phyloP scores from a whole-genome alignment of 2,113 vertebrate species.

The Tursiops truncatus region DNA sequence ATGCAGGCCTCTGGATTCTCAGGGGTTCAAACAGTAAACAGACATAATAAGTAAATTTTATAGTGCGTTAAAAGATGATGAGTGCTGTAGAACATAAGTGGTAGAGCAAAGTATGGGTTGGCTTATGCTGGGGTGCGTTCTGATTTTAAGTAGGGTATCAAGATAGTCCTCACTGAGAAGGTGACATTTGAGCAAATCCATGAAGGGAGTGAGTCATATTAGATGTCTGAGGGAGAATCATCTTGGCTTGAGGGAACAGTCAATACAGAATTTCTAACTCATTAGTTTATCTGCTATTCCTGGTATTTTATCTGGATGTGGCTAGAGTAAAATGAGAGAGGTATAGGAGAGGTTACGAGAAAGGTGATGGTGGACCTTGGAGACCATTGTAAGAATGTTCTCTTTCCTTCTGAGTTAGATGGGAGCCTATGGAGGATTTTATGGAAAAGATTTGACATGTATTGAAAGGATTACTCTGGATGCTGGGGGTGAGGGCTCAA shows the following conservation, averaged over 20 bases:
- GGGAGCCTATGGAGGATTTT: not conserved
- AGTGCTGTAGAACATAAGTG: not conserved
- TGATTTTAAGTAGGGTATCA: not conserved
- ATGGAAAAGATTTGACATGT: not conserved
- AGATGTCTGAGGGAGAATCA: not conserved
- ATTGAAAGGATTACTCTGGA: not conserved
- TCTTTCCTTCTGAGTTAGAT: not conserved
- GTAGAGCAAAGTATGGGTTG: not conserved
- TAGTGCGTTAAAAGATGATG: not conserved
- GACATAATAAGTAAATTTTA: not conserved
- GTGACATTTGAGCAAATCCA: not conserved
- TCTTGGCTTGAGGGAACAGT: not conserved
- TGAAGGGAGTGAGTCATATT: not conserved
- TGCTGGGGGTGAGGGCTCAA: not conserved
- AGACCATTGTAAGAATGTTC: not conserved
- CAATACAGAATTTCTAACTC: not conserved
- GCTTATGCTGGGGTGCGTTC: not conserved
- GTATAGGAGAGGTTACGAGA: not conserved
- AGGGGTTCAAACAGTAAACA: not conserved
- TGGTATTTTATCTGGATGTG: not conserved
- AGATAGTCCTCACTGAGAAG: not conserved
- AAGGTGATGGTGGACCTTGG: not conserved
- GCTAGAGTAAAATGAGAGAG: not conserved
- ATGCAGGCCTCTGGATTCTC: not conserved
- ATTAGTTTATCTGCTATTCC: not conserved